A percentile compares a stretch with the other conserved stretches of the same genome.
These are phyloP conservation scores for Echiichthys vipera DNA, from an alignment of 2,797 vertebrate genomes.

Conservation along the genomic window DNA sequence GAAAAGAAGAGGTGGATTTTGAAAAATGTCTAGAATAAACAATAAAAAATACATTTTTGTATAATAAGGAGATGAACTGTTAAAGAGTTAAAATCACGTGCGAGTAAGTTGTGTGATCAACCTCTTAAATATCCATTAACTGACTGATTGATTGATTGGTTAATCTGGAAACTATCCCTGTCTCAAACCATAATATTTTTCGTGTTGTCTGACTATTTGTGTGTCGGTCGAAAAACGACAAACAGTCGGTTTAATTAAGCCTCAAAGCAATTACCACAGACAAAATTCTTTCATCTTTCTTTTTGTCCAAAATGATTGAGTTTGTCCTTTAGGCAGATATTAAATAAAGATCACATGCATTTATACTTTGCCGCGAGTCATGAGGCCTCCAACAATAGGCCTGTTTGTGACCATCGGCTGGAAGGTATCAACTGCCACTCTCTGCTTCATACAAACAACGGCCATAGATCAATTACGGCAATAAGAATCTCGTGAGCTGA, in stretches of 20 bases:
- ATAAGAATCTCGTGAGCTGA: conserved; percentile 62
- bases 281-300: background rate
- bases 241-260: conserved; percentile 9
- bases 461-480: conserved; percentile 37
- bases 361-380: conserved; percentile 23
- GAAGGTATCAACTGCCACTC: conserved; percentile 19
- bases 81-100: background rate
- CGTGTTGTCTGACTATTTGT: background rate
- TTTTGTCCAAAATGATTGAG: background rate
- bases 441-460: conserved; percentile 36
- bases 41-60: background rate
- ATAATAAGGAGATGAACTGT: background rate
- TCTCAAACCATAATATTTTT: background rate
- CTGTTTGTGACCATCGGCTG: conserved; percentile 25
- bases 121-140: background rate
- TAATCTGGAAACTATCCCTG: conserved; percentile 39
- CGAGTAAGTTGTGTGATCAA: background rate
- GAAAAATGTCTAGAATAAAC: too few relatives aligned
- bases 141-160: background rate
- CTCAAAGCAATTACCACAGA: conserved; percentile 10
- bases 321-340: background rate
- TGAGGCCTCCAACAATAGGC: conserved; percentile 11
- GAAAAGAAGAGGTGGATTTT: background rate
- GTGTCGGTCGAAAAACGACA: background rate
- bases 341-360: conserved; percentile 26